A percentile compares a stretch with the other conserved stretches of the same genome.
phyloP scores from a whole-genome alignment of 1,140 invertebrate genomes.

The Thalassaphorura encarpata region DNA sequence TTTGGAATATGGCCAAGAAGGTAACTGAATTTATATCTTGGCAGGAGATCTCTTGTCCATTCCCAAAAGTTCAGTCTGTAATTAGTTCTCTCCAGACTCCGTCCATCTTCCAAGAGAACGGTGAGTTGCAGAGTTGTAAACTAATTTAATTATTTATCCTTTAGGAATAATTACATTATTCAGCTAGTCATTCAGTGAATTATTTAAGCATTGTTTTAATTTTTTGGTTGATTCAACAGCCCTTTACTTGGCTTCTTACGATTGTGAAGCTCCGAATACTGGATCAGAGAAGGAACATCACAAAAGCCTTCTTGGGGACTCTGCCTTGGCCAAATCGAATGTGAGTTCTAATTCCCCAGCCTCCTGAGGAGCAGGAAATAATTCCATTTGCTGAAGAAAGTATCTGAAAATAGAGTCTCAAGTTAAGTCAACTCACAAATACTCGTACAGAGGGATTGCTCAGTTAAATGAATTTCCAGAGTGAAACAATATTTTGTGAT shows the following conservation, averaged over 20 bases:
- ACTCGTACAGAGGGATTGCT: too few species aligned
- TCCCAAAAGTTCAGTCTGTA: slow-evolving; percentile 65
- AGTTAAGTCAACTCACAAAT: too few species aligned
- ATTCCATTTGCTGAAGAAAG: too few species aligned
- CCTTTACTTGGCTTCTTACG: slow-evolving; percentile 69
- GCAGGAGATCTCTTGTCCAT: slow-evolving; percentile 77
- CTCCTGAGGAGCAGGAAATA: neutral
- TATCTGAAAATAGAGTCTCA: too few species aligned
- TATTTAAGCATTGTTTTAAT: neutral
- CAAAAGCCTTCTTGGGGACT: slow-evolving; percentile 49
- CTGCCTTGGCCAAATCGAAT: neutral
- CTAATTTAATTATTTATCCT: neutral
- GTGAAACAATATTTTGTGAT: too few species aligned
- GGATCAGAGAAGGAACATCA: slow-evolving; percentile 74
- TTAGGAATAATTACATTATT: slow-evolving; percentile 6
- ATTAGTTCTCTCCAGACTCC: slow-evolving; percentile 69
- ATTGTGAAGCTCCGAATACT: slow-evolving; percentile 77
- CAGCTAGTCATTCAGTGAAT: neutral
- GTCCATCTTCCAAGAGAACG: slow-evolving; percentile 68
- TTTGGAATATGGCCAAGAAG: slow-evolving; percentile 78
- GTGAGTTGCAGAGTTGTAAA: slow-evolving; percentile 41
- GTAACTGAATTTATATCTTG: slow-evolving; percentile 78
- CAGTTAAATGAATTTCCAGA: too few species aligned
- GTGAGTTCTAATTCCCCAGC: slow-evolving; percentile 2
- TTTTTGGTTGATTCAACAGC: slow-evolving; percentile 42